Percentiles rank a stretch among this genome's conserved stretches.
Conservation (phyloP, 2,888 invertebrate genomes). For the Chelonus formosanus region DNA sequence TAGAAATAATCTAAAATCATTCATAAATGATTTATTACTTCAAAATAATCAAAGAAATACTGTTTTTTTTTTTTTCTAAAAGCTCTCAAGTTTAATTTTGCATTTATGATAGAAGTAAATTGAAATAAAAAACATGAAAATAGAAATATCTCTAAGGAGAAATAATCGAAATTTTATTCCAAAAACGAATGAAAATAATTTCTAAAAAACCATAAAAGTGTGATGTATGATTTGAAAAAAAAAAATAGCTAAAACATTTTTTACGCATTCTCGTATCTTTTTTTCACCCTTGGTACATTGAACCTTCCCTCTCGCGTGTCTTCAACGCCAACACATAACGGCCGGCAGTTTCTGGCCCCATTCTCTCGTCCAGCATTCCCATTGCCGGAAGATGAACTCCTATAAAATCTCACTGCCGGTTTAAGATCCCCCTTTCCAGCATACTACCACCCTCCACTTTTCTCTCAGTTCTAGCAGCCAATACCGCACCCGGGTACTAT, state of each 20-base stretch:
- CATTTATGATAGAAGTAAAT: too few relatives aligned
- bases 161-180: too few relatives aligned
- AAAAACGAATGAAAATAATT: too few relatives aligned
- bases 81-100: too few relatives aligned
- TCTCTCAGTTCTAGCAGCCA: constrained; percentile 38
- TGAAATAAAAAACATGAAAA: too few relatives aligned
- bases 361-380: constrained; percentile 48
- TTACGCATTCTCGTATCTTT: constrained; percentile 2
- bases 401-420: constrained; percentile 57
- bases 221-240: background rate
- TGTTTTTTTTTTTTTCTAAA: too few relatives aligned
- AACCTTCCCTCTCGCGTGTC: constrained; percentile 5
- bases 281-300: constrained; percentile 3
- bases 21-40: too few relatives aligned
- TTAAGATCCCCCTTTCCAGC: constrained; percentile 47
- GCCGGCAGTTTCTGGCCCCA: constrained; percentile 47
- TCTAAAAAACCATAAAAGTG: too few relatives aligned
- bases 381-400: constrained; percentile 56
- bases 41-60: too few relatives aligned
- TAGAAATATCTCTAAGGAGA: too few relatives aligned
- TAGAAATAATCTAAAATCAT: too few relatives aligned
- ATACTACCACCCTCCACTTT: constrained; percentile 31
- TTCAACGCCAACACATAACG: constrained; percentile 36
- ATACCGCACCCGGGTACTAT: constrained; percentile 47
- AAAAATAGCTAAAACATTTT: constrained; percentile 4